Conservation (phyloP, 1,140 invertebrate genomes). For the Heliconius nattereri region DNA sequence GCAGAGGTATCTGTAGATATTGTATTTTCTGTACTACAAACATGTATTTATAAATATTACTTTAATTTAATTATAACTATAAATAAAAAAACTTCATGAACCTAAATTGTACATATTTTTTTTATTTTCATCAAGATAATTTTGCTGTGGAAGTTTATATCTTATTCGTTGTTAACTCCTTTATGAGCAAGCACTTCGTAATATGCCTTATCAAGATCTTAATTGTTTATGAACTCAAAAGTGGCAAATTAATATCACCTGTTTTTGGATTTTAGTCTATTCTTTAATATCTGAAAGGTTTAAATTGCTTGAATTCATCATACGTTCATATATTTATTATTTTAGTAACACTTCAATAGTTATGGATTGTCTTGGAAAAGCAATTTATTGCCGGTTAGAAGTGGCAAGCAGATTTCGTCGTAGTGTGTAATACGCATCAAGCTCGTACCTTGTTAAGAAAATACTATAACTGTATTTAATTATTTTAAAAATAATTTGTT, state of each 20-base stretch:
- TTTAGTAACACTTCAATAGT: slow-evolving; percentile 55
- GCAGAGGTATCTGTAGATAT: neutral
- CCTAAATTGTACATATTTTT: no score
- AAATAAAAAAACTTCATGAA: no score
- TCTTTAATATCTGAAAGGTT: no score
- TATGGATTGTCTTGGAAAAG: slow-evolving; percentile 41
- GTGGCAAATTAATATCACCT: neutral
- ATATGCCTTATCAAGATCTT: neutral
- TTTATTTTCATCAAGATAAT: no score
- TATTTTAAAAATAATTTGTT: no score
- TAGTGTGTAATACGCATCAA: slow-evolving; percentile 43
- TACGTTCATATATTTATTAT: slow-evolving; percentile 42
- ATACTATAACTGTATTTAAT: neutral
- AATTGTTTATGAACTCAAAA: neutral
- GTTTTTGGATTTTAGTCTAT: neutral
- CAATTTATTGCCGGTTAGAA: slow-evolving; percentile 54
- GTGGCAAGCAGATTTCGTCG: slow-evolving; percentile 50
- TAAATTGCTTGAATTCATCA: no score
- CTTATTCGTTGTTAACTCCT: no score
- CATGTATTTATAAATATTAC: neutral
- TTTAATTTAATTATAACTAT: no score
- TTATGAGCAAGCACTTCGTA: no score
- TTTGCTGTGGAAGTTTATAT: no score
- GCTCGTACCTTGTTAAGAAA: slow-evolving; percentile 24
- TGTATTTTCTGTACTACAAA: neutral